Percentiles rank a stretch among this genome's conserved stretches.
Conservation (phyloP, 2,888 invertebrate species). For the Nudaria mundana region DNA sequence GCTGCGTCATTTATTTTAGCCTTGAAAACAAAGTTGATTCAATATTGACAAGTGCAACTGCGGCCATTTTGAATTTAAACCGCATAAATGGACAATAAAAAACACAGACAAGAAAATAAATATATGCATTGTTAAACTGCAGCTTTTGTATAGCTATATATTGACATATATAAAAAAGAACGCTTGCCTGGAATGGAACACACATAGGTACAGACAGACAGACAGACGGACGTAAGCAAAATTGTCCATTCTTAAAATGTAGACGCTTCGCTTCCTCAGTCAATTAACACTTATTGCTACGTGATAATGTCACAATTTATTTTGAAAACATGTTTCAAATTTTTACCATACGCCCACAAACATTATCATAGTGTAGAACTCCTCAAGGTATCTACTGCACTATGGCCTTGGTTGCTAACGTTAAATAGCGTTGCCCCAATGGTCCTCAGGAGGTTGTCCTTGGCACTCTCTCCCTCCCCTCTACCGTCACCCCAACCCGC, state of each 20-base stretch:
- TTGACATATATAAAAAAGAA: too few species aligned
- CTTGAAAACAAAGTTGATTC: constrained; percentile 1
- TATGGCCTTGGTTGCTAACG: constrained; percentile 50
- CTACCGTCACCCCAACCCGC: constrained; percentile 18
- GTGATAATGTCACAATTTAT: constrained; percentile 5
- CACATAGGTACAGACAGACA: too few species aligned
- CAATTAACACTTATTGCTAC: too few species aligned
- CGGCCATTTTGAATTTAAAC: background rate
- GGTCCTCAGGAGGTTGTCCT: constrained; percentile 54
- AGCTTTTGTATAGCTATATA: background rate
- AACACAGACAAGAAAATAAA: background rate
- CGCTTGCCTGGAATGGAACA: too few species aligned
- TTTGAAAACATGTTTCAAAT: constrained; percentile 11
- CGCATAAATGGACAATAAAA: background rate
- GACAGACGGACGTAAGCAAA: too few species aligned
- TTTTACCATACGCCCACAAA: constrained; percentile 8
- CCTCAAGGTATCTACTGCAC: constrained; percentile 33
- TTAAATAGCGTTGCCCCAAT: constrained; percentile 65
- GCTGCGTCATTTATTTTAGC: background rate
- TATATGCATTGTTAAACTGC: background rate
- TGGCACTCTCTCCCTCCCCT: constrained; percentile 33
- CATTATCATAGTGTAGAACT: constrained; percentile 5
- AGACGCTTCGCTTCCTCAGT: too few species aligned
- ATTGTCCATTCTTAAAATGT: too few species aligned
- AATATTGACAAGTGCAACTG: constrained; percentile 3